Evolutionary conservation across 2,113 vertebrate species (phyloP), one percentile per base, ranked within the genome.

Genomic region (Sinocyclocheilus rhinocerous): DNA sequence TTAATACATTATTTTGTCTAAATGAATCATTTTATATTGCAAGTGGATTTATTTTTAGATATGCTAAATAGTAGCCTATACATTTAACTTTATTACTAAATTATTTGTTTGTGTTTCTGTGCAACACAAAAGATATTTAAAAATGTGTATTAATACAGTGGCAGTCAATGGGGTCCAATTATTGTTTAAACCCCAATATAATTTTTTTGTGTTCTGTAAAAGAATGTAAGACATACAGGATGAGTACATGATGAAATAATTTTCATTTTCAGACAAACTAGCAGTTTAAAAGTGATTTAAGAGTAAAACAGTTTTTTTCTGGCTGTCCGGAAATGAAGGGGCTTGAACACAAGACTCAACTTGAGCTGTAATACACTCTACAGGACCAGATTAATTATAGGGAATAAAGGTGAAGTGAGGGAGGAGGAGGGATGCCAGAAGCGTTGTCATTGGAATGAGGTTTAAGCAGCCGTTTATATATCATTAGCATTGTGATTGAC

Each of bases 401-500:
- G 42, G 72, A 26, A 76, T 15, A 48, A 48, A 50, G 72, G 72
- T 76, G 42, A 76, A 48, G 42, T 26, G 42, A 76, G 42, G 42
- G 72, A 48, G n/a, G 42, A 76, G 76, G 29, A 78, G 52, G 50
- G 18, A 78, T 78, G 50, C 76, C 76, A 12, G 50, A 78, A 78
- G 50, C 29, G 16, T 36, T 57, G 29, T 78, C 50, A 57, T 11
- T 36, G 29, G 29, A 78, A 59, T 78, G 76, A 57, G 50, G 50
- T 57, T 36, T 59, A 78, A 59, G 76, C 57, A 80, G 77, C 22
- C 36, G 7, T 80, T 76, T 76, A 67, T 67, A 26, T 81, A 22
- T 81, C 59, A 81, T 81, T 67, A 18, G 39, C 8, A 6, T 81
- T 81, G n/a, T 65, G 79, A 81, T 45, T 81, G 79, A 50, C 79